These are phyloP conservation scores for Rhinolophus ferrumequinum DNA, from an alignment of 2,113 vertebrate genomes.

Conservation along the genomic window DNA sequence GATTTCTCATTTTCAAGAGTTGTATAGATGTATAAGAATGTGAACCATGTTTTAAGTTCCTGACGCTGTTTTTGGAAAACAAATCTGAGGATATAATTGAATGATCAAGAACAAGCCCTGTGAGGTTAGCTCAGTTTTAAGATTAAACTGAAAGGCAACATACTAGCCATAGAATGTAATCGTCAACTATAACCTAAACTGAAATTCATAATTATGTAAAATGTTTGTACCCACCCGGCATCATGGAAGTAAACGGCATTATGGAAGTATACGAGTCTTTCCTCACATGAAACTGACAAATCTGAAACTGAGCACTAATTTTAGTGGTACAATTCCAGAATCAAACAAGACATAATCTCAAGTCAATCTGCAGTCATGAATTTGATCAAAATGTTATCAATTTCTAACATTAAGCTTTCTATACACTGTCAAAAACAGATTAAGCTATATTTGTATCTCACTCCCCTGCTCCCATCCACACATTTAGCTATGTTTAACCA, in stretches of 20 bases:
- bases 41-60: neutral
- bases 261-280: neutral
- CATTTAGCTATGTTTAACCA: neutral
- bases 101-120: neutral
- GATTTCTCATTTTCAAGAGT: neutral
- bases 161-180: neutral
- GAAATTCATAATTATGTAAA: neutral
- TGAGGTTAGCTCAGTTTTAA: neutral
- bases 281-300: conserved; percentile 7
- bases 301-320: neutral
- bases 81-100: neutral
- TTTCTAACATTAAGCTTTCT: neutral
- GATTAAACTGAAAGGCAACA: neutral
- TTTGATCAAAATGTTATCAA: neutral
- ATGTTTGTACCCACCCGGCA: neutral
- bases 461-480: too few species aligned
- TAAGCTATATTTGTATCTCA: neutral
- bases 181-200: neutral
- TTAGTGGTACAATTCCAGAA: neutral
- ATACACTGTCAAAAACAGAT: neutral
- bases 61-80: neutral
- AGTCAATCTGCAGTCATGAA: neutral
- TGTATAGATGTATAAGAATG: neutral
- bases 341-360: neutral
- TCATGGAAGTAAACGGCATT: neutral